Percentiles rank a stretch among this genome's conserved stretches.
phyloP scores from a whole-genome alignment of 2,797 vertebrate genomes.

The Kryptopterus vitreolus region DNA sequence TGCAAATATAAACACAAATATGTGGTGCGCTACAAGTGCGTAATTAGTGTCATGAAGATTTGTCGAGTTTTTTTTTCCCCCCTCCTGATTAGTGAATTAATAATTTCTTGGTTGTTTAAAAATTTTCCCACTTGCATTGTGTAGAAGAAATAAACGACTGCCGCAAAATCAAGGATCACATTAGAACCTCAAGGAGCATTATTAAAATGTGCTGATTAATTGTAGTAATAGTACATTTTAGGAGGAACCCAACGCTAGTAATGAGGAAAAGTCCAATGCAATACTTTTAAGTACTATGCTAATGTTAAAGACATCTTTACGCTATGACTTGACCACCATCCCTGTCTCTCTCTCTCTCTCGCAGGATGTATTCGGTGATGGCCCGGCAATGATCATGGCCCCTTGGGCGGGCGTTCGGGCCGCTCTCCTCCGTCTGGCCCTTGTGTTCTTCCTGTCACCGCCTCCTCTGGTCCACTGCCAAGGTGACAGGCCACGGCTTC shows the following conservation, averaged over 20 bases:
- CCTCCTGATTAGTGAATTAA: neutral
- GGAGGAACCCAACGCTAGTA: too few relatives aligned
- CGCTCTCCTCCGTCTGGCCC: conserved; percentile 73
- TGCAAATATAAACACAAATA: neutral
- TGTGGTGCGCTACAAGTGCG: neutral
- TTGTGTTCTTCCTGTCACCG: conserved; percentile 78
- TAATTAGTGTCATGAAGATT: neutral
- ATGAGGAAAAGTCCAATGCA: neutral
- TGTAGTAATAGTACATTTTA: neutral
- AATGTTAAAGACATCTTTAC: neutral
- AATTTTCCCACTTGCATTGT: neutral
- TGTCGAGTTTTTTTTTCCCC: neutral
- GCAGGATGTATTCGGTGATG: conserved; percentile 86
- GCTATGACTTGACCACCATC: conserved; percentile 25
- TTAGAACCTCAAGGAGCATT: neutral
- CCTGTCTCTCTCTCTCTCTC: conserved; percentile 1
- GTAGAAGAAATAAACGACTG: neutral
- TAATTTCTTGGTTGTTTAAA: neutral
- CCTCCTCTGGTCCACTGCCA: conserved; percentile 68
- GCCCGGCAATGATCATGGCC: conserved; percentile 91
- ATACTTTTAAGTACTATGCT: neutral
- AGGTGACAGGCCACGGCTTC: conserved; percentile 75
- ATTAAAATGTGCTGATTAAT: neutral
- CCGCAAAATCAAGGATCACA: too few relatives aligned
- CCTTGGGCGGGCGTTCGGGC: conserved; percentile 80